Evolutionary conservation across 2,113 vertebrate genomes (phyloP).

Genomic region (Silurus glanis): DNA sequence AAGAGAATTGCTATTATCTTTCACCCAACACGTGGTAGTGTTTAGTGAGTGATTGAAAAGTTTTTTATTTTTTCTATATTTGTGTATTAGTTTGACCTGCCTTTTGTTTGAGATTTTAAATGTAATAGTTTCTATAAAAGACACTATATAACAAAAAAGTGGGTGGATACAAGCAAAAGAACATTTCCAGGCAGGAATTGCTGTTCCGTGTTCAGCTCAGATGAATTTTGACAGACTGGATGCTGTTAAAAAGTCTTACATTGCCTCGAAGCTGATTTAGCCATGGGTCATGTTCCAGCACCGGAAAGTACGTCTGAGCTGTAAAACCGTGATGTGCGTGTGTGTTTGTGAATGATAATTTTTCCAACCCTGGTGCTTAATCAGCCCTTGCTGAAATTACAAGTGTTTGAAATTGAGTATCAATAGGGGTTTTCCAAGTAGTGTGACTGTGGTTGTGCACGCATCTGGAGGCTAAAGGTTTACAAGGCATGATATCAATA

Average conservation of each 20-base stretch:
- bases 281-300: slow-evolving; percentile 5
- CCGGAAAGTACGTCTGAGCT: slow-evolving; percentile 17
- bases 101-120: slow-evolving; percentile 52
- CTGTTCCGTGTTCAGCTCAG: slow-evolving; percentile 34
- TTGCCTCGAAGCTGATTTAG: slow-evolving; percentile 2
- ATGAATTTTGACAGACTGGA: slow-evolving; percentile 14
- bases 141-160: slow-evolving; percentile 45
- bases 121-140: slow-evolving; percentile 68
- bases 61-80: slow-evolving; percentile 58
- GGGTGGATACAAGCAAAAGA: slow-evolving; percentile 19
- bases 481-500: neutral
- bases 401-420: neutral
- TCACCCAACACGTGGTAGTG: slow-evolving; percentile 65
- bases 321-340: neutral
- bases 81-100: slow-evolving; percentile 63
- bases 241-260: slow-evolving; percentile 9
- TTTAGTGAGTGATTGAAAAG: slow-evolving; percentile 66
- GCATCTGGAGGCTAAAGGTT: neutral
- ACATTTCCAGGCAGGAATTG: slow-evolving; percentile 45
- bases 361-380: neutral
- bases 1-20: slow-evolving; percentile 60
- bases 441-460: neutral
- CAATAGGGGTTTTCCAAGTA: neutral
- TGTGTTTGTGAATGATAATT: neutral
- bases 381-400: neutral